These are phyloP conservation scores for Neocrepidodera transversa DNA, from an alignment of 2,888 invertebrate species.

Conservation along the genomic window DNA sequence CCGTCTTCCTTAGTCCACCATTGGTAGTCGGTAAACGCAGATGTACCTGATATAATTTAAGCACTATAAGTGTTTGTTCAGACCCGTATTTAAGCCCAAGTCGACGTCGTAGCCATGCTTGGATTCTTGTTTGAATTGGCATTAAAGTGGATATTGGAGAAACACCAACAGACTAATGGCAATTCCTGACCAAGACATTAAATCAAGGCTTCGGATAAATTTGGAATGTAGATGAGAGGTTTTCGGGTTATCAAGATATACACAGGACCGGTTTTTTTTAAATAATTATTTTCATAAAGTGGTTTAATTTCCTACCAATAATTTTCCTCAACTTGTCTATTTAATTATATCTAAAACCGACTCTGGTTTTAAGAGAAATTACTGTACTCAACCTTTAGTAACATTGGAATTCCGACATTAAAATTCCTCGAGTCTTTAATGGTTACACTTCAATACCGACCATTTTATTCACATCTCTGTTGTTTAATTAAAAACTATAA, in stretches of 20 bases:
- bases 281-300: too few relatives aligned
- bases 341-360: too few relatives aligned
- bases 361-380: too few relatives aligned
- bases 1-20: too few relatives aligned
- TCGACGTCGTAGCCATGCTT: not conserved
- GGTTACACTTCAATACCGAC: too few relatives aligned
- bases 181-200: slow-evolving; percentile 8
- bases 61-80: slow-evolving; percentile 5
- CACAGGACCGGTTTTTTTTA: not conserved
- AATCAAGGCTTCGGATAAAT: slow-evolving; percentile 14
- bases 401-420: too few relatives aligned
- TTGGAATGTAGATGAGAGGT: slow-evolving; percentile 12
- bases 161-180: slow-evolving; percentile 10
- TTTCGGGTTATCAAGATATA: not conserved
- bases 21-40: not conserved
- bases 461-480: too few relatives aligned
- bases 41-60: slow-evolving; percentile 9
- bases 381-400: too few relatives aligned
- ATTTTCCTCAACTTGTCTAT: too few relatives aligned
- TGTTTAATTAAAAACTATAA: too few relatives aligned
- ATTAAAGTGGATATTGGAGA: slow-evolving; percentile 10
- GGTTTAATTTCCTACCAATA: too few relatives aligned
- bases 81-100: slow-evolving; percentile 6
- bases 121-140: slow-evolving; percentile 15
- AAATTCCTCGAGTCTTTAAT: too few relatives aligned